These are phyloP conservation scores for Enteromius radiatus DNA, from an alignment of 2,797 vertebrate genomes.

Conservation along the genomic window DNA sequence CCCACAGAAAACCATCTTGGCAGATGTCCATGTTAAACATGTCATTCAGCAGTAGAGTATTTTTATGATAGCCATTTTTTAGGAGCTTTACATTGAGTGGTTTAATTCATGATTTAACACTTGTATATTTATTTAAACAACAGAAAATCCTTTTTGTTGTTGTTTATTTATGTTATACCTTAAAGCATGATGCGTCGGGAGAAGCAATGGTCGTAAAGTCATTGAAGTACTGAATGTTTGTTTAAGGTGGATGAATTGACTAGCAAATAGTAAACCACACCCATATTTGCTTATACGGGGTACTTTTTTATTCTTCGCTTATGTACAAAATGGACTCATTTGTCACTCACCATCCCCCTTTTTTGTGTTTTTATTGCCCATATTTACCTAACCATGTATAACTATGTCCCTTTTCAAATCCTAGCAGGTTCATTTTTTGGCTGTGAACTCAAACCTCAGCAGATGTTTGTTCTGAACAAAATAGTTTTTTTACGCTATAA, in stretches of 20 bases:
- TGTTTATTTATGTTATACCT: conserved; percentile 34
- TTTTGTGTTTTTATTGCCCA: conserved; percentile 52
- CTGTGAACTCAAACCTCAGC: conserved; percentile 1
- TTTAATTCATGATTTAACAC: background rate
- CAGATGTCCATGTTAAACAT: background rate
- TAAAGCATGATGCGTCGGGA: conserved; percentile 63
- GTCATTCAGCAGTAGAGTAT: background rate
- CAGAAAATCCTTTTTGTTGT: conserved; percentile 27
- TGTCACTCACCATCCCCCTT: conserved; percentile 36
- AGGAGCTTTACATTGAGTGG: background rate
- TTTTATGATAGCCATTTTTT: background rate
- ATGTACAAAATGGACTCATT: conserved; percentile 58
- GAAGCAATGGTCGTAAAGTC: conserved; percentile 66
- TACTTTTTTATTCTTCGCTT: conserved; percentile 63
- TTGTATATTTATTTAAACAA: background rate
- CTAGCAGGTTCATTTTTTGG: conserved; percentile 26
- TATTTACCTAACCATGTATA: conserved; percentile 51
- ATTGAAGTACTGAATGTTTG: conserved; percentile 70
- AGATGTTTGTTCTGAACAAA: conserved; percentile 31
- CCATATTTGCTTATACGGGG: conserved; percentile 75
- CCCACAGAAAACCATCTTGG: conserved; percentile 4
- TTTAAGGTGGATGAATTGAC: conserved; percentile 80
- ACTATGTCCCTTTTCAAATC: conserved; percentile 50
- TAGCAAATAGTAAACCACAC: conserved; percentile 76
- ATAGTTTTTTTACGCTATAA: background rate